Evolutionary conservation across 2,113 vertebrate genomes (phyloP).

Genomic region (Echinops telfairi): DNA sequence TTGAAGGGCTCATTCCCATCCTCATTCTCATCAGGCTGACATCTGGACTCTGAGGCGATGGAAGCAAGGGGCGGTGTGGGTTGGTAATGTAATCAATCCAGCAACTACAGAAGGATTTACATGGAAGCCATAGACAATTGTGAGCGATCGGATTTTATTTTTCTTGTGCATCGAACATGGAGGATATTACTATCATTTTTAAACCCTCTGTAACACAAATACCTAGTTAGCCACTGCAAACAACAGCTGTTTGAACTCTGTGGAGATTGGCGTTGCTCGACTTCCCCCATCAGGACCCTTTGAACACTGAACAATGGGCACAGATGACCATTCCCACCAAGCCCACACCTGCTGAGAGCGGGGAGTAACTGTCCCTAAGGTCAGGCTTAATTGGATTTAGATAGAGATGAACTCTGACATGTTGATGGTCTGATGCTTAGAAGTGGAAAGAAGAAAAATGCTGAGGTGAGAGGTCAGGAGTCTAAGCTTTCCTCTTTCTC

Average conservation of each 20-base stretch:
- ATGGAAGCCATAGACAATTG: background rate
- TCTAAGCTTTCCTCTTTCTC: conserved; percentile 34
- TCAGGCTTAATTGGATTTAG: conserved; percentile 75
- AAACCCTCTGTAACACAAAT: background rate
- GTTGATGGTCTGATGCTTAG: conserved; percentile 67
- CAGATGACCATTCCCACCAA: conserved; percentile 59
- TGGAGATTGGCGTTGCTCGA: background rate
- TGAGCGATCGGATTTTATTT: conserved; percentile 10
- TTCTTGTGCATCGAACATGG: background rate
- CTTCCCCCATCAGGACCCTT: conserved; percentile 41
- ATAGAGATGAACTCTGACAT: conserved; percentile 74
- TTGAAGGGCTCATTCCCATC: too few relatives aligned
- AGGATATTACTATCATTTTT: background rate
- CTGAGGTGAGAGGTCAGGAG: conserved; percentile 56
- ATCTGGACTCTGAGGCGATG: too few relatives aligned
- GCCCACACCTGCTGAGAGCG: conserved; percentile 65
- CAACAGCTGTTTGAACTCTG: background rate
- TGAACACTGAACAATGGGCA: conserved; percentile 66
- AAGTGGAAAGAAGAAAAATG: conserved; percentile 68
- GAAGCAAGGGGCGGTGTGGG: background rate
- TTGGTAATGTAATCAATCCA: background rate
- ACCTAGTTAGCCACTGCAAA: background rate
- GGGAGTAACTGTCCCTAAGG: conserved; percentile 64
- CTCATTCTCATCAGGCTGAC: too few relatives aligned
- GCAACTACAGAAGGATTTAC: background rate